Evolutionary conservation across 1,140 invertebrate genomes (phyloP), one percentile per base, ranked within the genome.

Genomic region (Trichonephila clavata): DNA sequence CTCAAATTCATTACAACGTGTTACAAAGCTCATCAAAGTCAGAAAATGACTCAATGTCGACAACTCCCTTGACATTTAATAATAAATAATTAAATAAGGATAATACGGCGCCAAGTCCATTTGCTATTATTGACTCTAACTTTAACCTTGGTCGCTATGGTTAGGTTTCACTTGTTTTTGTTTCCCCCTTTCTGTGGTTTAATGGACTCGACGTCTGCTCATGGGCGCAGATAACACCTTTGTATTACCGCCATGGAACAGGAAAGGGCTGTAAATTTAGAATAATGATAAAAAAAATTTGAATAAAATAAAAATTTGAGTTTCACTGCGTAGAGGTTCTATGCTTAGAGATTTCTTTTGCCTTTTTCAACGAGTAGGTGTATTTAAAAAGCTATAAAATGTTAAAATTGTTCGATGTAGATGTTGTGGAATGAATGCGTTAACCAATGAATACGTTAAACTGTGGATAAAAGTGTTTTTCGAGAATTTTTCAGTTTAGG

Each of bases 111-210:
- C 50, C 13, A 59, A 84, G 18, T 59, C 83, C 83, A 24, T 84
- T 84, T 84, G 59, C 50, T 50, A 84, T 24, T 84, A 84, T 24
- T 57, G 50, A 60, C 83, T n/a, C 18, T 39, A n/a, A 7, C 57
- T 84, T 27, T 50, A 20, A 84, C 83, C 71, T 80, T 84, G n/a
- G 83, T 60, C 50, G 83, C 83, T 84, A 27, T 60, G 83, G 71
- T 77, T 77, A 77, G 27, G 4, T 77, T 1, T 77, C 27, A 32
- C 27, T 32, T 32, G 71, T 39, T 27, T 77, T 77, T 77, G 13
- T 32, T 61, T 61, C 60, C 60, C 60, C 60, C 68, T 39, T 10
- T 32, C 32, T 0, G 18, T 16, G 16, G 18, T 50, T 50, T 50
- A 13, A 50, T 50, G 10, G 50, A 50, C 50, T 50, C 50, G 50